Conservation (phyloP, 2,113 vertebrate genomes). For the Leptocoma aspasia region DNA sequence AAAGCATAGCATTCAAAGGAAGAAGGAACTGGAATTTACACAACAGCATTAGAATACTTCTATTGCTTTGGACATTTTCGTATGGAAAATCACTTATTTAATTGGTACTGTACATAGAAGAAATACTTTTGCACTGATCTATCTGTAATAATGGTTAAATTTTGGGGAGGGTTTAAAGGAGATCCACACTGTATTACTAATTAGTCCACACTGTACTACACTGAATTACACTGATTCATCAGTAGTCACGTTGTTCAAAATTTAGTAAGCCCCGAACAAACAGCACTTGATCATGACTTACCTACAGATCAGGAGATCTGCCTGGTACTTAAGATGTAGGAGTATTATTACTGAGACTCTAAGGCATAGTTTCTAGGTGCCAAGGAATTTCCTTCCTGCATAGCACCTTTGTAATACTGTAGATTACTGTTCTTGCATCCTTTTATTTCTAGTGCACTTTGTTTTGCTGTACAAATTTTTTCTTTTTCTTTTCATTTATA, state of each 20-base stretch:
- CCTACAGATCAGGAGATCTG: background rate
- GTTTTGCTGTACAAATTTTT: background rate
- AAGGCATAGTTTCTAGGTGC: background rate
- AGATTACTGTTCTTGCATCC: background rate
- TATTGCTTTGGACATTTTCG: background rate
- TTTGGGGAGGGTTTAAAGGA: background rate
- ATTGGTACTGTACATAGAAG: background rate
- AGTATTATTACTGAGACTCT: background rate
- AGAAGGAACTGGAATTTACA: background rate
- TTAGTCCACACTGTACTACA: background rate
- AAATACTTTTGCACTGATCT: background rate
- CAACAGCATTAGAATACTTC: background rate
- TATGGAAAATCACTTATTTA: background rate
- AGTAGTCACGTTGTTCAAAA: background rate
- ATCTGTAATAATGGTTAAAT: background rate
- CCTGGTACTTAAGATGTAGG: background rate
- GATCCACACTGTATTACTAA: background rate
- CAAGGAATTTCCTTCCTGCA: background rate
- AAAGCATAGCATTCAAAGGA: background rate
- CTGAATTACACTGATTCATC: background rate
- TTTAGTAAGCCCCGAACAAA: background rate
- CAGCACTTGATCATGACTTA: background rate
- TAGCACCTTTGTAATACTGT: background rate
- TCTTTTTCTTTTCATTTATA: background rate
- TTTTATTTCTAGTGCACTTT: background rate